Conservation (phyloP, 2,797 vertebrate genomes). For the Gila robusta region DNA sequence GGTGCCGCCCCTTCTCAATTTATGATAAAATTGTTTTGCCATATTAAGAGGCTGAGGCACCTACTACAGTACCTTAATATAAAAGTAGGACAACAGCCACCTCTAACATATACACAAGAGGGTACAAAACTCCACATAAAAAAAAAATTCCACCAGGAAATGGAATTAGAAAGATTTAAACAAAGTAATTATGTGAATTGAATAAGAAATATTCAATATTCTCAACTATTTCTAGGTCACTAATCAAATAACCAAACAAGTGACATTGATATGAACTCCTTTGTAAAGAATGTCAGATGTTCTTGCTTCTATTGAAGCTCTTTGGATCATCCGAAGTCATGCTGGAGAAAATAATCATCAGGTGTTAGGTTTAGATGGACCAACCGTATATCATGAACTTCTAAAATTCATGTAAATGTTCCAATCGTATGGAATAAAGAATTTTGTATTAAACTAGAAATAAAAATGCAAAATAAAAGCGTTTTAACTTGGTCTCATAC, state of each 20-base stretch:
- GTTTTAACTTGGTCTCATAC: not conserved
- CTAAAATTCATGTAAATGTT: not conserved
- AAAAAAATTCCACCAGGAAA: not conserved
- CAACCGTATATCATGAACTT: not conserved
- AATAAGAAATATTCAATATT: not conserved
- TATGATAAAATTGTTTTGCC: constrained; percentile 15
- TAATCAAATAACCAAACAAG: not conserved
- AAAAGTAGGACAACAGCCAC: constrained; percentile 24
- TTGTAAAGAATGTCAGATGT: too few relatives aligned
- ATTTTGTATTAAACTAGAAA: too few relatives aligned
- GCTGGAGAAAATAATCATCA: not conserved
- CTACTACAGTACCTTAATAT: not conserved
- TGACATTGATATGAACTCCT: not conserved
- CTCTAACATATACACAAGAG: not conserved
- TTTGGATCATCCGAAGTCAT: not conserved
- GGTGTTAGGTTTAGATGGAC: not conserved
- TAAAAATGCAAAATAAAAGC: not conserved
- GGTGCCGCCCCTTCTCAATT: not conserved
- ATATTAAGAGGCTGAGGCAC: constrained; percentile 7
- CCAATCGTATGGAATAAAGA: not conserved
- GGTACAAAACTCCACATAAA: not conserved
- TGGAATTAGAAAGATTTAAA: not conserved
- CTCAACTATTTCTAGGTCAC: not conserved
- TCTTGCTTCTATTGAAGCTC: too few relatives aligned
- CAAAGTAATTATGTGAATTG: not conserved